Percentiles rank a stretch among this genome's conserved stretches.
Conservation (phyloP, 2,888 invertebrate species). For the Tiliacea citrago region DNA sequence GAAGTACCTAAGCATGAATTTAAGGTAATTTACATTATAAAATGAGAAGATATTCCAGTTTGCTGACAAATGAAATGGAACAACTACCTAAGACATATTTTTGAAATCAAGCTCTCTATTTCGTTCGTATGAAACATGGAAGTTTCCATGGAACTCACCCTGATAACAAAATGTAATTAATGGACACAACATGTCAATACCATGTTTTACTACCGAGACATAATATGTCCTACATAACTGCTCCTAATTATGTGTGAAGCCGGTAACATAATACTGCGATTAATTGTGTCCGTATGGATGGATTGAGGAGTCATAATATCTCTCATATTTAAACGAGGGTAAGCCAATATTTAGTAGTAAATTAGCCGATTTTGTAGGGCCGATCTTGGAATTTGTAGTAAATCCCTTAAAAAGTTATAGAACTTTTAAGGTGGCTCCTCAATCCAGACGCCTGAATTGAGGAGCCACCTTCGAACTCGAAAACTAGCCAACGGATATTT, state of each 20-base stretch:
- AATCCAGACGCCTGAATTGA: no score
- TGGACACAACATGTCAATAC: constrained; percentile 38
- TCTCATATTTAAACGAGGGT: no score
- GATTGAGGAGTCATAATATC: no score
- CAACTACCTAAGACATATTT: background rate
- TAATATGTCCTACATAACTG: constrained; percentile 38
- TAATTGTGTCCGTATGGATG: no score
- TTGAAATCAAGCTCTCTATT: background rate
- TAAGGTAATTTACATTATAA: background rate
- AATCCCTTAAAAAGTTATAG: no score
- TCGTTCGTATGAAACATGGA: background rate
- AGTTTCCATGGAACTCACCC: background rate
- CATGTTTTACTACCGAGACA: constrained; percentile 32
- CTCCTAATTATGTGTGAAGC: constrained; percentile 48
- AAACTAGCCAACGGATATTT: no score
- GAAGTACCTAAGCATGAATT: background rate
- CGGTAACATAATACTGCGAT: constrained; percentile 37
- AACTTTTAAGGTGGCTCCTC: no score
- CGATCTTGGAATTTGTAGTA: no score
- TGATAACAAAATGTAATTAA: constrained; percentile 22
- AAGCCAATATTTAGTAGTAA: no score
- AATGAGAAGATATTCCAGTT: background rate
- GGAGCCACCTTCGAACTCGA: no score
- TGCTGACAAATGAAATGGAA: background rate
- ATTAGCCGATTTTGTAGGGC: no score